Base-by-base conservation (phyloP, 2,113 vertebrate species). In the Toxostoma redivivum region DNA sequence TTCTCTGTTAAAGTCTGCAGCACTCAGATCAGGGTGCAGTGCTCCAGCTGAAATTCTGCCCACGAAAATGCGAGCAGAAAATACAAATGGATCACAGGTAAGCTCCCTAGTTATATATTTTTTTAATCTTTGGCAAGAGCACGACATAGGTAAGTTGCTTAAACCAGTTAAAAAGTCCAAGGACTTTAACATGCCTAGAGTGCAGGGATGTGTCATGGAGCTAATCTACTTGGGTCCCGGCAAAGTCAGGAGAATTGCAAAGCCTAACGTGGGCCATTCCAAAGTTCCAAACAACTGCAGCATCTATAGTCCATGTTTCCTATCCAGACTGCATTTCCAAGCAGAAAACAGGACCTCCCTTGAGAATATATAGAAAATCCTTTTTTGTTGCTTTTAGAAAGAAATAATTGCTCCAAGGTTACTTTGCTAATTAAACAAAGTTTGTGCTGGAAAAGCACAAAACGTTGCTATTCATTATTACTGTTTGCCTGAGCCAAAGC, bases 391-490 rank as follows among this genome's bases (percentile, higher is more conserved):
- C 37, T 80, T 88, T 88, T 42, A 60, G 44, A 60, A 90, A 84
- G 6, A 25, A 80, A 11, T 18, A 54, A 40, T 10, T 74, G 21
- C 40, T 57, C 62, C 57, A 83, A 61, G 40, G 27, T n/a, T 69
- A 48, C 35, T 61, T 28, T 76, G 31, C 22, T 71, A 95, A 64
- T 64, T 77, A 87, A 87, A 42, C 33, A 42, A 64, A 53, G 22
- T 57, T 92, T 69, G 69, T 71, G 62, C 37, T 82, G 37, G 33
- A 82, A 76, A 90, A 96, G 57, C 66, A 80, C 10, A 86, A 76
- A 31, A 62, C 24, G 10, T 1, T 65, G 61, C 38, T 74, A 28
- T 21, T 67, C 53, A 60, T 66, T 89, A 89, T 30, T 44, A 57
- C 11, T 67, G 30, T 25, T 31, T 22, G 60, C 45, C 69, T 47